Evolutionary conservation across 2,797 vertebrate species (phyloP).

Genomic region (Lateolabrax maculatus): DNA sequence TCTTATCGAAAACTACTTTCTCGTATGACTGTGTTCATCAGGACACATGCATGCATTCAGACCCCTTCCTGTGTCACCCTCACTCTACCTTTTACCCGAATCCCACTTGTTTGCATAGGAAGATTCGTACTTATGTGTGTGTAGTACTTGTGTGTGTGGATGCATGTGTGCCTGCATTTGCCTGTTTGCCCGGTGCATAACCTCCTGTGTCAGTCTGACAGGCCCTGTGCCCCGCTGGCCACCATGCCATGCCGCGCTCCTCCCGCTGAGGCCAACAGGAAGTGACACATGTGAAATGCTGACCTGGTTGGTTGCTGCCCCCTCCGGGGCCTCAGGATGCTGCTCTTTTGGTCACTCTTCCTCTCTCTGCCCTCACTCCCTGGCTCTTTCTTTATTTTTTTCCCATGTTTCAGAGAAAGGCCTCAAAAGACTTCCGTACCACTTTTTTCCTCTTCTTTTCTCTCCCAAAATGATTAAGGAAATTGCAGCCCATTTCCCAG

Average conservation of each 20-base stretch:
- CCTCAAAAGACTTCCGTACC: constrained; percentile 48
- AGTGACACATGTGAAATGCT: constrained; percentile 85
- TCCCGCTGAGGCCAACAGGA: constrained; percentile 78
- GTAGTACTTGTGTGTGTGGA: constrained; percentile 5
- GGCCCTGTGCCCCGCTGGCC: constrained; percentile 70
- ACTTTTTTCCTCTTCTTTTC: constrained; percentile 34
- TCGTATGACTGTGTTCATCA: background rate
- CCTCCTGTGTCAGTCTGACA: constrained; percentile 82
- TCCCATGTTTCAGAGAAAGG: constrained; percentile 33
- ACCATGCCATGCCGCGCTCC: constrained; percentile 71
- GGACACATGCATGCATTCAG: constrained; percentile 1
- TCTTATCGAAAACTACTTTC: constrained; percentile 17
- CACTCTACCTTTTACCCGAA: constrained; percentile 52
- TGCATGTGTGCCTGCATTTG: constrained; percentile 41
- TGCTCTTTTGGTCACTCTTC: constrained; percentile 73
- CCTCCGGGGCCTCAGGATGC: constrained; percentile 73
- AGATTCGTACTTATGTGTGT: constrained; percentile 13
- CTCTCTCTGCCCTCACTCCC: constrained; percentile 24
- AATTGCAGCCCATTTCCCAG: constrained; percentile 72
- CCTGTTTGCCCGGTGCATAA: constrained; percentile 72
- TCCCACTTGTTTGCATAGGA: constrained; percentile 55
- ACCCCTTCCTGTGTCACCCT: constrained; percentile 34
- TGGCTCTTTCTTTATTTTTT: constrained; percentile 25
- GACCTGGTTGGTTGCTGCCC: constrained; percentile 76
- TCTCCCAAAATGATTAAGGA: constrained; percentile 66